Conservation (phyloP, 2,888 invertebrate species). For the Scrobipalpa atriplicella region DNA sequence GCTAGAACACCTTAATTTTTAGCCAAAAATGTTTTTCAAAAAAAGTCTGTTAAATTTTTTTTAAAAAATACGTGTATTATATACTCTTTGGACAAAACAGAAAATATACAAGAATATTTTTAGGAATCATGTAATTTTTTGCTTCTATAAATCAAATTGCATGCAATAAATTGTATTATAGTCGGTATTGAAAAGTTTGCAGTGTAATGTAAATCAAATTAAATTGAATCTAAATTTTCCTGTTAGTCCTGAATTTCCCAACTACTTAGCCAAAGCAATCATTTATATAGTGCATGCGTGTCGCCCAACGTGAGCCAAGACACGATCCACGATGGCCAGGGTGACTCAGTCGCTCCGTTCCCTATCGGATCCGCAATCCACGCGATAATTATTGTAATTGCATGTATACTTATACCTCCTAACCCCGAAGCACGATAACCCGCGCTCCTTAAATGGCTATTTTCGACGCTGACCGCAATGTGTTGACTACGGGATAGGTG, state of each 20-base stretch:
- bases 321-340: conserved; percentile 45
- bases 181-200: too few relatives aligned
- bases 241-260: not conserved
- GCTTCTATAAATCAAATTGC: too few relatives aligned
- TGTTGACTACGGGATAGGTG: conserved; percentile 26
- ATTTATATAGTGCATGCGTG: conserved; percentile 9
- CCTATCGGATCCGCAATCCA: conserved; percentile 50
- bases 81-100: too few relatives aligned
- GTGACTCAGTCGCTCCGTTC: conserved; percentile 49
- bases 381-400: conserved; percentile 57
- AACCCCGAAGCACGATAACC: conserved; percentile 50
- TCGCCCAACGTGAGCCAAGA: conserved; percentile 58
- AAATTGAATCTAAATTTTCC: not conserved
- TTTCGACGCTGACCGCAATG: conserved; percentile 41
- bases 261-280: not conserved
- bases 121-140: too few relatives aligned
- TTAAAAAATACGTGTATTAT: too few relatives aligned
- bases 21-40: too few relatives aligned
- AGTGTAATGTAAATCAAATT: not conserved
- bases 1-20: too few relatives aligned
- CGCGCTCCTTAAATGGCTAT: conserved; percentile 58
- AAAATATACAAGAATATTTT: too few relatives aligned
- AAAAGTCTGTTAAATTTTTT: too few relatives aligned
- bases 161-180: too few relatives aligned
- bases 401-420: conserved; percentile 41